These are phyloP conservation scores for Lysandra coridon DNA, from an alignment of 2,888 invertebrate species.

Conservation along the genomic window DNA sequence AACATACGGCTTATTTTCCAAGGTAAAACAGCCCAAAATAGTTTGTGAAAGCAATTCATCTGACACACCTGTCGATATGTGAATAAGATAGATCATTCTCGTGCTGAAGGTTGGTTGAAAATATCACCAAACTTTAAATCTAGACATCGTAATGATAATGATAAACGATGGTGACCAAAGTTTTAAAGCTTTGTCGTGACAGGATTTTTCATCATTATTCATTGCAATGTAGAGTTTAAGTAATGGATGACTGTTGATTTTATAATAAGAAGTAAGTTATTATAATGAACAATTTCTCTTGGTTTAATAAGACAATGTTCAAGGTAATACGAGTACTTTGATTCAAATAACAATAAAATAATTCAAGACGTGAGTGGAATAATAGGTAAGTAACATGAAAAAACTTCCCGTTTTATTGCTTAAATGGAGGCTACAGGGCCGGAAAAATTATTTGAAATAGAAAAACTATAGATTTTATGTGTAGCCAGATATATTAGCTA, in stretches of 20 bases:
- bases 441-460: no score
- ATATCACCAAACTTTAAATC: constrained; percentile 28
- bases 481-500: no score
- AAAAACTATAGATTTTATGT: no score
- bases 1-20: neutral
- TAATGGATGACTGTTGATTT: neutral
- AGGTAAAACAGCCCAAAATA: constrained; percentile 43
- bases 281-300: no score
- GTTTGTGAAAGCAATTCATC: constrained; percentile 51
- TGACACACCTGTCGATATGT: constrained; percentile 43
- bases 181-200: neutral
- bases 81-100: constrained; percentile 54
- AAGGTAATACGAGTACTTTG: no score
- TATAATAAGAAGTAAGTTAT: neutral
- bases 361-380: no score
- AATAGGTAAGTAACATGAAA: no score
- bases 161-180: constrained; percentile 27
- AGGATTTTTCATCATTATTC: neutral
- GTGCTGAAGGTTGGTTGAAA: constrained; percentile 42
- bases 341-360: no score
- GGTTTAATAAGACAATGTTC: no score
- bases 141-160: constrained; percentile 8
- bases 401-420: no score
- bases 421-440: no score
- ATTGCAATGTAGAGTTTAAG: neutral